Evolutionary conservation across 2,113 vertebrate species (phyloP), one percentile per base, ranked within the genome.

Genomic region (Neofelis nebulosa): DNA sequence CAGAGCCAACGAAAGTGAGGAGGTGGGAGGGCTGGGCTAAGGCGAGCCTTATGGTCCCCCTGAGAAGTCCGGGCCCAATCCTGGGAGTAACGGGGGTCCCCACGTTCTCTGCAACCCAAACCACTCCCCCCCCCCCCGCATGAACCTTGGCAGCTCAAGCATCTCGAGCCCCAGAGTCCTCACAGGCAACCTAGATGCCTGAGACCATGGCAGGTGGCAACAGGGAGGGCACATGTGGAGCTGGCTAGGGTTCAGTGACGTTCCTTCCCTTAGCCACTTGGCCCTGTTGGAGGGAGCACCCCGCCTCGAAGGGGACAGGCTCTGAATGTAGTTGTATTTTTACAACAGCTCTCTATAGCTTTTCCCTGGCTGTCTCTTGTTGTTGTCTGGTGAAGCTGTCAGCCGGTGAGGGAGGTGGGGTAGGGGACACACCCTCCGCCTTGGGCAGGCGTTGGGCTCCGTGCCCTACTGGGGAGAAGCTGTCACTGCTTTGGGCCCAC

Each of bases 351-450:
- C 33, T 78, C 76, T 18, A 6, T 25, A 3, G 12, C 25, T 21
- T 38, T 19, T 13, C 74, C 4, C 21, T 52, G 2, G 68, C 38
- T 4, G 33, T 27, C 41, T 81, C 84, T 36, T 14, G 9, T 3
- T 14, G 9, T 3, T 7, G 5, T 45, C 89, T 41, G 41, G 45
- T 4, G 89, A 52, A 71, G 57, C 80, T 33, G 5, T 33, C 61
- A 7, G 27, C 6, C 12, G 5, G 29, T 7, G 31, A 33, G 21
- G n/a, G 55, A 41, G 38, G 45, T 41, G 65, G 38, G 0, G 38
- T 0, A 0, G 36, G 3, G 21, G 10, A 9, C 25, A 14, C 1
- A 1, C 27, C 31, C 4, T 38, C 76, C 9, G 6, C 12, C 3
- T 7, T 45, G 57, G 85, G 27, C 10, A 11, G 65, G 33, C 9